Percentiles rank a stretch among this genome's conserved stretches.
phyloP scores from a whole-genome alignment of 2,888 invertebrate genomes.

The Amblyjoppa fuscipennis region DNA sequence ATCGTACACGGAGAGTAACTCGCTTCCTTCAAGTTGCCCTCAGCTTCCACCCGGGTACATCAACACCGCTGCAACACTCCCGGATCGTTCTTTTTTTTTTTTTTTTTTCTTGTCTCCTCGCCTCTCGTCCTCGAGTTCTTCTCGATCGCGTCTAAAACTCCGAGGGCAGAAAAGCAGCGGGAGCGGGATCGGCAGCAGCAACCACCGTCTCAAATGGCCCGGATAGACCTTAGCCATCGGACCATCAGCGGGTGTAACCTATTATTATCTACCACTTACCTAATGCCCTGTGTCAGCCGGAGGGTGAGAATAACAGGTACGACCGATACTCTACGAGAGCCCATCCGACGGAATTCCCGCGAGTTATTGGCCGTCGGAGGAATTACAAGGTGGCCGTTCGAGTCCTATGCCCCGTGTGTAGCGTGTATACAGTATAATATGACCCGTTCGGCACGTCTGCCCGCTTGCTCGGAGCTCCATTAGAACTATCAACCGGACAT shows the following conservation, averaged over 20 bases:
- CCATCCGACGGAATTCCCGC: conserved; percentile 73
- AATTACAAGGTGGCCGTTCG: conserved; percentile 52
- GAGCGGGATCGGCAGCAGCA: conserved; percentile 13
- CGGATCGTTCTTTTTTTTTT: conserved; percentile 44
- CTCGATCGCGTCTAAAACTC: conserved; percentile 61
- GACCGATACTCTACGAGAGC: conserved; percentile 44
- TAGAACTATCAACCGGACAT: conserved; percentile 37
- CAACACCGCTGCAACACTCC: conserved; percentile 55
- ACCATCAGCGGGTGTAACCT: conserved; percentile 84
- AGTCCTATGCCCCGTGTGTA: conserved; percentile 12
- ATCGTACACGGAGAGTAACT: conserved; percentile 10
- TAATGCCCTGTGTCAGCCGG: conserved; percentile 83
- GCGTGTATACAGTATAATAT: conserved; percentile 14
- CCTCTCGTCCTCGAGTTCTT: conserved; percentile 52
- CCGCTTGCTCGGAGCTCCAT: conserved; percentile 28
- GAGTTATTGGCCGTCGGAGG: conserved; percentile 58
- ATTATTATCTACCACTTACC: conserved; percentile 85
- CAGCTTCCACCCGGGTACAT: conserved; percentile 53
- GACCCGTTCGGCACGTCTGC: conserved; percentile 9
- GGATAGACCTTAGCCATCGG: conserved; percentile 79
- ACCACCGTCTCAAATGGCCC: conserved; percentile 60
- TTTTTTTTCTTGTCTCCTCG: conserved; percentile 20
- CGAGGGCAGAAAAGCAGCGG: background rate
- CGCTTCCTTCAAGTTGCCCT: conserved; percentile 51
- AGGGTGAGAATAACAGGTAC: conserved; percentile 78